These are phyloP conservation scores for Trichechus manatus DNA, from an alignment of 2,113 vertebrate genomes.

Conservation along the genomic window DNA sequence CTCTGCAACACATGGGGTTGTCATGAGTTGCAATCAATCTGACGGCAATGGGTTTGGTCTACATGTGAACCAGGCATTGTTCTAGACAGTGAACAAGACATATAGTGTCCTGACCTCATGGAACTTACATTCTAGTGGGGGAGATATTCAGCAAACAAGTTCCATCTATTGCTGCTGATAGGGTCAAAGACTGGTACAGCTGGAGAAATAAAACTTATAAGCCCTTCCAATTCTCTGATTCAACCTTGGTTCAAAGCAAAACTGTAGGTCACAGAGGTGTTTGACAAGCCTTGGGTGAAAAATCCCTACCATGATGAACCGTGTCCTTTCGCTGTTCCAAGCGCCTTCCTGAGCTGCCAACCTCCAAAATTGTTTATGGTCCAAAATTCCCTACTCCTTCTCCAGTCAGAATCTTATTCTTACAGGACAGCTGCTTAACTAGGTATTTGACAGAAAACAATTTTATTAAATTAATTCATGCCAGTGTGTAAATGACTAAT, in stretches of 20 bases:
- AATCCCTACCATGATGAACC: background rate
- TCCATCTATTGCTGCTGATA: background rate
- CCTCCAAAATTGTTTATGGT: background rate
- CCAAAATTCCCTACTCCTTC: background rate
- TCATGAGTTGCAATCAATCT: background rate
- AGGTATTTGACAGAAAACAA: background rate
- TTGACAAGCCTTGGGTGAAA: background rate
- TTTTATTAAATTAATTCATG: background rate
- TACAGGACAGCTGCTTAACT: background rate
- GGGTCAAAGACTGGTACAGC: background rate
- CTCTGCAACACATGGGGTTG: background rate
- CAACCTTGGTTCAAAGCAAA: conserved; percentile 6
- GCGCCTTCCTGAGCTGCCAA: background rate
- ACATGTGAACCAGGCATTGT: background rate
- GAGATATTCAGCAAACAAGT: background rate
- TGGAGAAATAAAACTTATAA: conserved; percentile 21
- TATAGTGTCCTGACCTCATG: background rate
- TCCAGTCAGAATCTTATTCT: background rate
- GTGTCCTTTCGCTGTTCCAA: background rate
- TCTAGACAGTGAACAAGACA: background rate
- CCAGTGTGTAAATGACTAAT: conserved; percentile 1
- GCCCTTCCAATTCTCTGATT: background rate
- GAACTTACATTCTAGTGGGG: background rate
- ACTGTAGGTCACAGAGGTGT: background rate
- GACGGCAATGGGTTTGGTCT: background rate